Evolutionary conservation across 2,888 invertebrate species (phyloP), one percentile per base, ranked within the genome.

Genomic region (Palloptera scutellata): DNA sequence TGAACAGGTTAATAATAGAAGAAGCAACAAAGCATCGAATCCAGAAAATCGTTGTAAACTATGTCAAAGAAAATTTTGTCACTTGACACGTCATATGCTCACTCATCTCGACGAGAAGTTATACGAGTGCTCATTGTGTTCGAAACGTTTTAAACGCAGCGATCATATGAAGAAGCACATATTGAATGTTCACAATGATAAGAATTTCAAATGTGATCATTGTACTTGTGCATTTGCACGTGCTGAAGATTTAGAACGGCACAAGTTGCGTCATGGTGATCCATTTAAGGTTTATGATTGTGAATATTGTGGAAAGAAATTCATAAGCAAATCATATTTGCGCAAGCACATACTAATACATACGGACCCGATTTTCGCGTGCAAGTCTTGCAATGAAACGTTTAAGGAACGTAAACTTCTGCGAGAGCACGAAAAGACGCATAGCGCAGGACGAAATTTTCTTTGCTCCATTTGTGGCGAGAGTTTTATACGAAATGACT

Each of bases 391-490:
- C 70, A 75, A 81, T 9, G 78, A 81, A 68, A 80, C 81, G 2
- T 86, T 85, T 71, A 78, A 86, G 52, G 86, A 87, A 8, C 88
- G 88, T 60, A 85, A 86, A 11, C 86, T 87, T 75, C 77, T 88
- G 6, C 86, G 85, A 5, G 87, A 87, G 74, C 88, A 88, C 72
- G 85, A 86, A 76, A 88, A 88, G 77, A 88, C 88, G 71, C 77
- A 70, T 43, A 73, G 78, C 53, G 86, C 86, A 41, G 88, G 88
- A 64, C 87, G 87, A 64, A 88, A 88, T 64, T 88, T 86, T 75
- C 80, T 88, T 20, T 88, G 88, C 74, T 88, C 88, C 5, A 88
- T 88, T 70, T 89, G 88, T 73, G 88, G 88, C 1, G 86, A 88
- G 20, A 79, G 88, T 64, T 89, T 89, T 75, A 87, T 88, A 19